Evolutionary conservation across 2,888 invertebrate genomes (phyloP), one percentile per base, ranked within the genome.

Genomic region (Polietes domitor): DNA sequence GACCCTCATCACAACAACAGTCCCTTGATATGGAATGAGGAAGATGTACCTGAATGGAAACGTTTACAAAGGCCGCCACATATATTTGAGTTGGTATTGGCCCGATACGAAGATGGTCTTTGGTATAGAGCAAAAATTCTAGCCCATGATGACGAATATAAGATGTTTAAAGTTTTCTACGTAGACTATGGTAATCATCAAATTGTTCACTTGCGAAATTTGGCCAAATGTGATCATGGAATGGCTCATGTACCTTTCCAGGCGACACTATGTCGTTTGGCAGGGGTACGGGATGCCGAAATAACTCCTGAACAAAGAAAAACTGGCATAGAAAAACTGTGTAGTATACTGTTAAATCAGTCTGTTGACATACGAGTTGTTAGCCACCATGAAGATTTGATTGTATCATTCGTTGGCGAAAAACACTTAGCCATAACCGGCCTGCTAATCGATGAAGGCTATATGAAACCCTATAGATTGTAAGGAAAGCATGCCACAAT

Each of bases 61-160:
- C 81, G 81, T 5, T 76, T 80, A 0, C 86, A 88, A 15, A 79
- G 87, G 63, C 85, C 85, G 4, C 91, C 92, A 2, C 80, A 84
- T n/a, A 32, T 87, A 0, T 86, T 89, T 68, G 91, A 91, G 68
- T 82, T 91, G 73, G 91, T 92, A 5, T 77, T 92, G 55, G 90
- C 91, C 0, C 87, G 86, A 12, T 92, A 90, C 74, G 82, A 83
- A 6, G 88, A 82, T 76, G 86, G 86, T 9, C 86, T 88, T 12
- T 92, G 89, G 89, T 92, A 92, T 85, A 89, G 92, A 1, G 92
- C 91, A 0, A 90, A 91, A 80, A 85, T 92, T 1, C 71, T 90
- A 26, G 89, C 90, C 2, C 86, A 87, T 37, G 87, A 87, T n/a
- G 88, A 89, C 2, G 85, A 85, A 15, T 83, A 80, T 24, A 86